Conservation (phyloP, 2,113 vertebrate species). For the Chionodraco myersi region DNA sequence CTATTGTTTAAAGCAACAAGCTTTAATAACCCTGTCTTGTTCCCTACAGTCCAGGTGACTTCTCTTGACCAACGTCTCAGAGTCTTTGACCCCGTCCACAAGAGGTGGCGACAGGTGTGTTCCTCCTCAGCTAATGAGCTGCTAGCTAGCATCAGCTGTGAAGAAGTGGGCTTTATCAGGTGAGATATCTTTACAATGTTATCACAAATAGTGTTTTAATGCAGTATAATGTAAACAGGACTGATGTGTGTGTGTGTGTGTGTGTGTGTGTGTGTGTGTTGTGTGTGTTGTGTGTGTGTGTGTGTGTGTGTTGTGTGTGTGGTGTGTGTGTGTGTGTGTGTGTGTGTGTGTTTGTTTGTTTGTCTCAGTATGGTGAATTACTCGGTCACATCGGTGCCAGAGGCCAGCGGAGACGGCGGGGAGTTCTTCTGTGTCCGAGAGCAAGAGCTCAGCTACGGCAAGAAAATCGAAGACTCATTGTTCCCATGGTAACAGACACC, state of each 20-base stretch:
- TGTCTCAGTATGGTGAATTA: slow-evolving; percentile 84
- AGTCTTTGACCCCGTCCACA: slow-evolving; percentile 86
- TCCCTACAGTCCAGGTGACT: slow-evolving; percentile 88
- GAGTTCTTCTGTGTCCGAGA: slow-evolving; percentile 90
- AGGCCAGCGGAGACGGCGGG: slow-evolving; percentile 81
- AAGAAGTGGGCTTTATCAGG: slow-evolving; percentile 94
- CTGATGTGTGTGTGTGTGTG: background rate
- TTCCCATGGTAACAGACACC: slow-evolving; percentile 86
- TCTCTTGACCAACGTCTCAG: slow-evolving; percentile 85
- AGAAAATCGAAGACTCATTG: slow-evolving; percentile 87
- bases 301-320: too few relatives aligned
- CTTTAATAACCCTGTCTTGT: background rate
- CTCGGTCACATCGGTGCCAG: slow-evolving; percentile 79
- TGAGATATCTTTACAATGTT: slow-evolving; percentile 55
- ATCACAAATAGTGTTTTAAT: background rate
- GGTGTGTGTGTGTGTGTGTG: too few relatives aligned
- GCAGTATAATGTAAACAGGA: background rate
- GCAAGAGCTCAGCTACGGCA: slow-evolving; percentile 84
- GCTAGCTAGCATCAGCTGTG: slow-evolving; percentile 89
- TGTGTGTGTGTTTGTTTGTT: slow-evolving; percentile 23
- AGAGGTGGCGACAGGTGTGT: slow-evolving; percentile 89
- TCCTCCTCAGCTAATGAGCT: slow-evolving; percentile 87
- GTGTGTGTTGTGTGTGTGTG: too few relatives aligned
- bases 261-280: too few relatives aligned
- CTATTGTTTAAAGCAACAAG: background rate